Evolutionary conservation across 2,888 invertebrate genomes (phyloP), one percentile per base, ranked within the genome.

Genomic region (Automeris io): DNA sequence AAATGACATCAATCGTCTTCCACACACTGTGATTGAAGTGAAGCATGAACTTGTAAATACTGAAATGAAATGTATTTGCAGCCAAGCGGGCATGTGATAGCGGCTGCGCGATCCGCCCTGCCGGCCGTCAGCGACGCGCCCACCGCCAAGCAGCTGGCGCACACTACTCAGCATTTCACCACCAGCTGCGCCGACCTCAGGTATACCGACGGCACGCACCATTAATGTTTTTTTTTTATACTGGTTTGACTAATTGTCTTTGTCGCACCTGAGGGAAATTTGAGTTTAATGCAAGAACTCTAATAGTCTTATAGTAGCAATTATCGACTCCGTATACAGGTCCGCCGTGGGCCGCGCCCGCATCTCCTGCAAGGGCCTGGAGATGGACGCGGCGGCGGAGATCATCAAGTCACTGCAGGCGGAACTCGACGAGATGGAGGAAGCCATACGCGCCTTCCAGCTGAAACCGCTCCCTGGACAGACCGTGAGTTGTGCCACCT

Each of bases 381-480:
- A 97, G 57, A 74, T 97, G 44, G 95, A 96, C 51, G 93, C 93
- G 0, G 97, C 97, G 0, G 88, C 95, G 0, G 95, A 96, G 54
- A 90, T 95, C 39, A 92, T 98, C 25, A 88, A 90, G 6, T 91
- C 91, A 25, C 81, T 98, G 29, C 93, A 95, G 60, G 91, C 90
- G 22, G 97, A 98, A 54, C 80, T 99, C 12, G 89, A 92, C 18
- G 95, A 95, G 55, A 91, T 95, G 46, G 91, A 93, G 38, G 89
- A 90, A 43, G 93, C 95, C 0, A 93, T 95, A 0, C 83, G 91
- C 18, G 90, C 90, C 0, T 90, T 92, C 41, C 89, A 91, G 13
- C 80, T 98, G 25, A 87, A 91, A 42, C 96, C 97, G 0, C 76
- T 97, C 49, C 97, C 97, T 0, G 96, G 95, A 29, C 95, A 96